Evolutionary conservation across 1,140 invertebrate species (phyloP), one percentile per base, ranked within the genome.

Genomic region (Heliconius hewitsoni): DNA sequence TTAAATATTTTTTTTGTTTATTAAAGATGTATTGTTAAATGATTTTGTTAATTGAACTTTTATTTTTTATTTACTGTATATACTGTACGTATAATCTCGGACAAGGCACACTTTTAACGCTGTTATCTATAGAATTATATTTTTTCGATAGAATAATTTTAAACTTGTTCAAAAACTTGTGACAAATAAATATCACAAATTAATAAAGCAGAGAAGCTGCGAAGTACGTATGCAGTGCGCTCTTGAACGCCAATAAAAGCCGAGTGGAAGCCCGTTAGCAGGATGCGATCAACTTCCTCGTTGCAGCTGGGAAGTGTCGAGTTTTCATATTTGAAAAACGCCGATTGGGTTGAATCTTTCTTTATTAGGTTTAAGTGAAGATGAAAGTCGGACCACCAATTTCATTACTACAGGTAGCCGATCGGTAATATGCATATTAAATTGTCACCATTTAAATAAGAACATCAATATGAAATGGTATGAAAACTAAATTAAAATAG

Each of bases 231-330:
- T 71, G n/a, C 76, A 75, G 73, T 71, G 50, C 37, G 46, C 74
- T 75, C 46, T 78, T n/a, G 50, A 71, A 71, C 55, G n/a, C 73
- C 60, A 60, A 60, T 66, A 78, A 75, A 70, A 71, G 76, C 78
- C 57, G 70, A 71, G 60, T 73, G 52, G 74, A 80, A 76, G 79
- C 73, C 74, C 74, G 79, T 72, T 72, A 46, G 76, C 79, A 81
- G 80, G 80, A 81, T 81, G 76, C 76, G 78, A 81, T 81, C 76
- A 81, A 78, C 74, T 78, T 74, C 57, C 74, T 60, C 73, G 66
- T 81, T 66, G 79, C 50, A 74, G 55, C 23, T 37, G 70, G 37
- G 72, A 75, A 81, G 71, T 81, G 73, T 52, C 37, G 18, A 71
- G 73, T 46, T 74, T 52, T 71, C 30, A 75, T 60, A 66, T 75